A percentile compares a stretch with the other conserved stretches of the same genome.
Conservation (phyloP, 1,140 invertebrate genomes). For the Trachymyrmex cornetzi region DNA sequence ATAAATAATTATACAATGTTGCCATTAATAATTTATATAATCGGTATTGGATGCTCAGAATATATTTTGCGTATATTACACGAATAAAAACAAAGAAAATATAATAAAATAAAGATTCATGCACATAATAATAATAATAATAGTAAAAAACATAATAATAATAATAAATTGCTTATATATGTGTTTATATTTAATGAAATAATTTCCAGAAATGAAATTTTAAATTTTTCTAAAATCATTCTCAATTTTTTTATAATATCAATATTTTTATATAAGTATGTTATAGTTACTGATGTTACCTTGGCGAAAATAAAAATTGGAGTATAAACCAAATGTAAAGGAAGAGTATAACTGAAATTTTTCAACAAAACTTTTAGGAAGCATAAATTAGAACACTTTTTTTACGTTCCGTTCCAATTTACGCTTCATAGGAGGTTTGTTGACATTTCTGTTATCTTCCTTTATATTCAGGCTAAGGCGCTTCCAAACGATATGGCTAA, state of each 20-base stretch:
- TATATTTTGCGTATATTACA: not conserved
- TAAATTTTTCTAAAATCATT: not conserved
- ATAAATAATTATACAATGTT: not conserved
- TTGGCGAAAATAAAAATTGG: no score
- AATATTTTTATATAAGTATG: not conserved
- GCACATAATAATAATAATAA: not conserved
- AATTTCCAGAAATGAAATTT: not conserved
- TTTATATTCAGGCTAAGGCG: no score
- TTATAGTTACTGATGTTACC: no score
- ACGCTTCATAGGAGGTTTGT: no score
- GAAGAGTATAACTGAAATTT: no score
- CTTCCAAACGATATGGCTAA: no score
- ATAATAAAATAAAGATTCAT: not conserved
- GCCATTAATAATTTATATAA: not conserved
- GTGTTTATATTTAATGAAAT: not conserved
- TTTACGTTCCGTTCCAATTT: no score
- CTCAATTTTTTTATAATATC: not conserved
- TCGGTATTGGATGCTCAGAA: not conserved
- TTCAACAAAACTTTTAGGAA: no score
- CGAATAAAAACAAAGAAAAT: not conserved
- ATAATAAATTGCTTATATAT: not conserved
- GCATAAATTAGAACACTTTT: no score
- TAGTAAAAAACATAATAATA: not conserved
- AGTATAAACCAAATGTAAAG: no score
- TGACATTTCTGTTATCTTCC: no score